Evolutionary conservation across 2,888 invertebrate genomes (phyloP), one percentile per base, ranked within the genome.

Genomic region (Mesodorylaimus sp.): DNA sequence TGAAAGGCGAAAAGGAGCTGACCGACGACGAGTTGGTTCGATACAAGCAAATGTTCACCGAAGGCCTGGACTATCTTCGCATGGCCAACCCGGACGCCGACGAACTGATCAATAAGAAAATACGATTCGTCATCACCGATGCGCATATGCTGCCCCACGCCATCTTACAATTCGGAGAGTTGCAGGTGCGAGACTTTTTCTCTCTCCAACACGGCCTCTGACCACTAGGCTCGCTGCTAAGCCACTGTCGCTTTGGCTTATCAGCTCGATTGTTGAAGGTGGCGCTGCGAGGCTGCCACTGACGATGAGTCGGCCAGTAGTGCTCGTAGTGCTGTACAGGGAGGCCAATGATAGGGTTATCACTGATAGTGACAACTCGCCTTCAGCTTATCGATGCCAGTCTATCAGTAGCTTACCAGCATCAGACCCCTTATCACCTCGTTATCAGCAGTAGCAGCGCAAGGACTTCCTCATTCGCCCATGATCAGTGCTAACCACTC

Each of bases 41-140:
- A 63, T 83, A 88, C 51, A 91, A 93, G 72, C 88, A 89, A 71
- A 85, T 89, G 55, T 91, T 91, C 73, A 73, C 88, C 24, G 87
- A 87, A 69, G 91, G 89, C 19, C 82, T 93, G 44, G 91, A 93
- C 64, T 91, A 91, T 68, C 78, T 93, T 58, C 76, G 74, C 43
- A 87, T 86, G 72, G 91, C 88, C 64, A 88, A 89, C 69, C 84
- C 87, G 62, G 91, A 91, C 71, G 57, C 60, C n/a, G 80, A 65
- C 27, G 65, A 65, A 13, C 54, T 64, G 5, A 63, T 61, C 54
- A 55, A 57, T 37, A 58, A 64, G 47, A 65, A 65, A 54, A 54
- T 65, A 3, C 58, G 63, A 19, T 84, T 88, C 70, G 76, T 82
- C 48, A 80, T 85, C 74, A 84, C 84, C 64, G 91, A 91, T 69